Percentiles rank a stretch among this genome's conserved stretches.
phyloP scores from a whole-genome alignment of 1,140 invertebrate species.

The Apolygus lucorum region DNA sequence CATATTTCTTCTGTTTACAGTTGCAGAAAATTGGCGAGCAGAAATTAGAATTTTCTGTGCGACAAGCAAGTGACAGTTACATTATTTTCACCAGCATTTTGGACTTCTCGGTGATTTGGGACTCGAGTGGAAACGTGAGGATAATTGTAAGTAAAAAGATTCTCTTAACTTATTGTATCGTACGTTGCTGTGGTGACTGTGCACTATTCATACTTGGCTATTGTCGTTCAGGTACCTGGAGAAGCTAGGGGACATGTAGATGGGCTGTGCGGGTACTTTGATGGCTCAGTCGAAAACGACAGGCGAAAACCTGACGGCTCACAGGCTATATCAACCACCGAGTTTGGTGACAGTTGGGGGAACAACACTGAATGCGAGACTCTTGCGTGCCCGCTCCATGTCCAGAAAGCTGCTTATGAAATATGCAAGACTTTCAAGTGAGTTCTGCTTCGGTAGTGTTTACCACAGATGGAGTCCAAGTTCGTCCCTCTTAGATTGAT shows the following conservation, averaged over 20 bases:
- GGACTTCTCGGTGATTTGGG: constrained; percentile 63
- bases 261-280: constrained; percentile 69
- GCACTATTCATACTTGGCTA: no score
- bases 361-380: constrained; percentile 46
- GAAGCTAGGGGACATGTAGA: constrained; percentile 53
- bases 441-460: no score
- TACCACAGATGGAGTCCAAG: no score
- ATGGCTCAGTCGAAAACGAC: constrained; percentile 55
- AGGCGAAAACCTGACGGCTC: constrained; percentile 56
- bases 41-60: constrained; percentile 54
- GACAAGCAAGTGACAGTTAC: constrained; percentile 55
- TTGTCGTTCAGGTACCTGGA: constrained; percentile 39
- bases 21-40: constrained; percentile 52
- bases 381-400: constrained; percentile 45
- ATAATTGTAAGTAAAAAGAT: constrained; percentile 53
- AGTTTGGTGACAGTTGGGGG: constrained; percentile 67
- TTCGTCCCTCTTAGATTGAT: no score
- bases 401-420: constrained; percentile 52
- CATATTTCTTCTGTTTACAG: constrained; percentile 29
- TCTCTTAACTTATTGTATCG: background rate
- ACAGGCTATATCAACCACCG: constrained; percentile 49
- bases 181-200: no score
- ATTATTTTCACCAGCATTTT: constrained; percentile 57
- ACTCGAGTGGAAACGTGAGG: constrained; percentile 56
- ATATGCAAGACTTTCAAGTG: constrained; percentile 49